Percentiles rank a stretch among this genome's conserved stretches.
Evolutionary conservation across 2,888 invertebrate species (phyloP).

Genomic region (Orthosia gracilis): DNA sequence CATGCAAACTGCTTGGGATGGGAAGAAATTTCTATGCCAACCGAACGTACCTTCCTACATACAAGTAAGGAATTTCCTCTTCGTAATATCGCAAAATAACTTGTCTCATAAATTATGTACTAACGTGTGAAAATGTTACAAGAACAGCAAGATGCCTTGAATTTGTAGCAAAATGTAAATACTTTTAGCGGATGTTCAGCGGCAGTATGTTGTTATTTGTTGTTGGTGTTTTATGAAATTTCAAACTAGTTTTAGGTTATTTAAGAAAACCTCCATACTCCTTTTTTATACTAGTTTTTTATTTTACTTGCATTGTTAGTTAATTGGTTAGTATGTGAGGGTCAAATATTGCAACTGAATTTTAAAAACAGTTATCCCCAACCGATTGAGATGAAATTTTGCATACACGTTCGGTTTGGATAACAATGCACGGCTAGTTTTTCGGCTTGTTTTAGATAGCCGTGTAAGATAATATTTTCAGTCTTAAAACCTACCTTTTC

Average conservation of each 20-base stretch:
- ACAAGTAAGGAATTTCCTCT: slow-evolving; percentile 30
- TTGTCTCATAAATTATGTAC: slow-evolving; percentile 44
- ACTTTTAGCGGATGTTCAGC: slow-evolving; percentile 14
- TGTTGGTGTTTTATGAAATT: slow-evolving; percentile 1
- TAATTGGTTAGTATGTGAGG: too few species aligned
- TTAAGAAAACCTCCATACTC: too few species aligned
- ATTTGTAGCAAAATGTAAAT: slow-evolving; percentile 31
- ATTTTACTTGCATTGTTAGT: too few species aligned
- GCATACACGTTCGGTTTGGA: too few species aligned
- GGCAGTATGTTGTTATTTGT: slow-evolving; percentile 7
- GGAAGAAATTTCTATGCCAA: neutral
- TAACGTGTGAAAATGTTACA: slow-evolving; percentile 39
- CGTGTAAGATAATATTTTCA: too few species aligned
- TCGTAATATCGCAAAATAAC: slow-evolving; percentile 27
- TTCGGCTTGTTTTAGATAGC: too few species aligned
- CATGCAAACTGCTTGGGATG: neutral
- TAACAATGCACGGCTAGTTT: too few species aligned
- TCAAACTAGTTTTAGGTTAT: neutral
- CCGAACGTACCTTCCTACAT: neutral
- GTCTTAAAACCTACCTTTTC: neutral
- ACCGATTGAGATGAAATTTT: too few species aligned
- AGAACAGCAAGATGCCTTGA: slow-evolving; percentile 22
- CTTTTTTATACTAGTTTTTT: too few species aligned
- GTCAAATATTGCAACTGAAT: too few species aligned
- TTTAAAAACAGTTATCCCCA: too few species aligned